A percentile compares a stretch with the other conserved stretches of the same genome.
phyloP scores from a whole-genome alignment of 2,113 vertebrate genomes.

The Nothobranchius furzeri region DNA sequence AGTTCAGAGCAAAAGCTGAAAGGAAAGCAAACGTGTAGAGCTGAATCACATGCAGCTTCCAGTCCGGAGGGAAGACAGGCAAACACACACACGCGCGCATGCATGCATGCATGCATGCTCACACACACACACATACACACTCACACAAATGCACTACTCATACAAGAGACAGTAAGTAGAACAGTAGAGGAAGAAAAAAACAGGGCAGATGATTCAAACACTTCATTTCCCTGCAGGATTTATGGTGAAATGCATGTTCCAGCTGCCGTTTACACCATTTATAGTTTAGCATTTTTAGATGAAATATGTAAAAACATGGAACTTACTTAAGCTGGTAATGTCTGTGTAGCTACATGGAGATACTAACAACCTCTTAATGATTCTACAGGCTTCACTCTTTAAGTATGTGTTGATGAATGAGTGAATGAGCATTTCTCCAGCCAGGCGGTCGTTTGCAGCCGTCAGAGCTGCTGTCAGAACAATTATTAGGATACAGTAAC shows the following conservation, averaged over 20 bases:
- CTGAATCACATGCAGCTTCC: slow-evolving; percentile 34
- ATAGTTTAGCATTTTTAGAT: too few species aligned
- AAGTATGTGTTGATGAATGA: slow-evolving; percentile 47
- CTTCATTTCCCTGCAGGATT: too few species aligned
- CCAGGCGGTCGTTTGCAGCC: slow-evolving; percentile 42
- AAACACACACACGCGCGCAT: not conserved
- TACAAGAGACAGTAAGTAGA: slow-evolving; percentile 20
- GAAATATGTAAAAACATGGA: too few species aligned
- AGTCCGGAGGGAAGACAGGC: slow-evolving; percentile 30
- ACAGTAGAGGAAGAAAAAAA: slow-evolving; percentile 5
- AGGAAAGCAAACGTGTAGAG: slow-evolving; percentile 39
- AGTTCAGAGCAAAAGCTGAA: slow-evolving; percentile 12
- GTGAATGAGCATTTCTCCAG: slow-evolving; percentile 54
- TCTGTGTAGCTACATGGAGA: not conserved
- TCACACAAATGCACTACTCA: too few species aligned
- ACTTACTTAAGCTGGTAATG: not conserved
- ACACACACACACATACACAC: too few species aligned
- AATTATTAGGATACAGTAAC: slow-evolving; percentile 40
- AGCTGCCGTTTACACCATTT: too few species aligned
- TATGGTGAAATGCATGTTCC: too few species aligned
- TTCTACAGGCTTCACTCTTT: not conserved
- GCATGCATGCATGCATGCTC: not conserved
- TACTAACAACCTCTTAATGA: not conserved
- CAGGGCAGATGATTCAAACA: not conserved
- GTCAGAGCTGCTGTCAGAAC: slow-evolving; percentile 37